Evolutionary conservation across 1,140 invertebrate genomes (phyloP), one percentile per base, ranked within the genome.

Genomic region (Scylla paramamosain): DNA sequence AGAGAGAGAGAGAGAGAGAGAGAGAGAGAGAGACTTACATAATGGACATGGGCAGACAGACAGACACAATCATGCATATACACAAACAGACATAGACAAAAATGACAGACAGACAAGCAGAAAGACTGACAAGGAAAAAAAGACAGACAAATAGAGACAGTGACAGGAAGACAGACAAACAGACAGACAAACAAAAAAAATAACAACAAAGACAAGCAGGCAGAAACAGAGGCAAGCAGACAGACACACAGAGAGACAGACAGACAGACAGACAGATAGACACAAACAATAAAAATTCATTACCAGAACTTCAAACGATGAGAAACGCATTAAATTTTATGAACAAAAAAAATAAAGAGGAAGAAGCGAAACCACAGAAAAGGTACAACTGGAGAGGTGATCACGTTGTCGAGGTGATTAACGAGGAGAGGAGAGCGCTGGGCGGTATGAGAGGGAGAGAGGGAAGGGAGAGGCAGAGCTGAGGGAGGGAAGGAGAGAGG

Each of bases 1-100:
- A 77, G 59, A 77, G 59, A 77, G 59, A 77, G 59, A 77, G 59
- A 77, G 59, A 77, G 59, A 77, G 59, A 77, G 59, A 77, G 59
- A 77, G 59, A 77, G 10, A 77, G 59, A 25, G 59, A 77, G 59
- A 77, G 10, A 25, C 25, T 25, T 10, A 77, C 25, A 10, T 77
- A 10, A 77, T 10, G 59, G 10, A 10, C 10, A 77, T 12, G 59
- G 25, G 59, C 25, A 10, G 59, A 77, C 59, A 77, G 10, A 77
- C 25, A 77, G 59, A 77, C 10, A 77, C 59, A 77, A 77, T 77
- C 10, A 12, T 77, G 59, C 59, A 10, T 25, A 77, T 25, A 77
- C 59, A 77, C 59, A 25, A 12, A 77, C 25, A 25, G 31, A 25
- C 82, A 28, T 84, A 8, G 8, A 84, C 10, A 3, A 77, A 77